phyloP scores from a whole-genome alignment of 2,797 vertebrate species.

The Lemur catta region DNA sequence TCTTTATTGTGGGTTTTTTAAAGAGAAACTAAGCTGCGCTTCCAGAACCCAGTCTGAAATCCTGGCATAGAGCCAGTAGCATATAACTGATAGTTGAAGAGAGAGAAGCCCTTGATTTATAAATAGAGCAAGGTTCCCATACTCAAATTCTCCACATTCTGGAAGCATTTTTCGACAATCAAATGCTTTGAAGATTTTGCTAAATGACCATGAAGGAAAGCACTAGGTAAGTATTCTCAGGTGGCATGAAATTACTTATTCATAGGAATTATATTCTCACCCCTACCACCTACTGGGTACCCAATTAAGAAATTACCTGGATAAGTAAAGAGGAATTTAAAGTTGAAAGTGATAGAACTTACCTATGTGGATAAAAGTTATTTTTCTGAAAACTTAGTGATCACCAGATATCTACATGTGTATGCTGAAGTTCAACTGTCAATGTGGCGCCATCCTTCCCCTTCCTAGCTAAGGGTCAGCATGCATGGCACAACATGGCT shows the following conservation, averaged over 20 bases:
- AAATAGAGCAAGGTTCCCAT: neutral
- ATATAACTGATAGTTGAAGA: neutral
- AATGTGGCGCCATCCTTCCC: neutral
- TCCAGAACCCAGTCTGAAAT: neutral
- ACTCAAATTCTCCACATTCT: neutral
- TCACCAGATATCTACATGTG: no score
- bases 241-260: neutral
- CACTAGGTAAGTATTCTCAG: neutral
- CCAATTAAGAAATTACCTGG: neutral
- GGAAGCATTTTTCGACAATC: neutral
- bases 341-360: neutral
- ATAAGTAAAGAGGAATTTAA: neutral
- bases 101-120: neutral
- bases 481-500: neutral
- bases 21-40: neutral
- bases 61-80: neutral
- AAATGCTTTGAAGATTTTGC: slow-evolving; percentile 11
- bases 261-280: neutral
- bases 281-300: neutral
- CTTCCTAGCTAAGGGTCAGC: neutral
- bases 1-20: neutral
- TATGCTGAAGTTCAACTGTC: neutral
- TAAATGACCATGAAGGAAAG: slow-evolving; percentile 14
- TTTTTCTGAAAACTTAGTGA: slow-evolving; percentile 6
- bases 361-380: neutral